A percentile compares a stretch with the other conserved stretches of the same genome.
phyloP scores from a whole-genome alignment of 1,140 invertebrate genomes.

The Telenomus remus region DNA sequence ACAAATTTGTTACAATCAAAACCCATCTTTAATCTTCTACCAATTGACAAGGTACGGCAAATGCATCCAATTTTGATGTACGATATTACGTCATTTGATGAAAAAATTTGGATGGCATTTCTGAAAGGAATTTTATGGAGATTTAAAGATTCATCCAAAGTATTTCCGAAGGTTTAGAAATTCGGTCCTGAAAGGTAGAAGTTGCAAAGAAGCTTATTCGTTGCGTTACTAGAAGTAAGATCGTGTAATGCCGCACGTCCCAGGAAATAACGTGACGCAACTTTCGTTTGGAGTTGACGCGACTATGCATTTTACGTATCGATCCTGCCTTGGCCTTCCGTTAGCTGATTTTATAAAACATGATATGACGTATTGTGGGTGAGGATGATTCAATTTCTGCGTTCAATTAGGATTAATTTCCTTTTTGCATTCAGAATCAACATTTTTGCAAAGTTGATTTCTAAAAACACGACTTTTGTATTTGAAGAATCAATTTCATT shows the following conservation, averaged over 20 bases:
- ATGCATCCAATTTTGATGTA: too few species aligned
- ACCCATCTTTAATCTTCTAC: too few species aligned
- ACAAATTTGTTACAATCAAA: not conserved
- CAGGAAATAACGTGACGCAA: conserved; percentile 51
- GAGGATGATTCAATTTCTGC: not conserved
- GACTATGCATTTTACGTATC: conserved; percentile 18
- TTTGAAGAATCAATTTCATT: too few species aligned
- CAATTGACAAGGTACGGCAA: too few species aligned
- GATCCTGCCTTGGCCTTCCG: conserved; percentile 30
- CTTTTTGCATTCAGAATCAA: too few species aligned
- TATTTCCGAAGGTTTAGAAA: not conserved
- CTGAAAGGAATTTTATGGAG: too few species aligned
- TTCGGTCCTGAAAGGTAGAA: not conserved
- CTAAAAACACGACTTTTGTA: too few species aligned
- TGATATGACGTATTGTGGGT: not conserved
- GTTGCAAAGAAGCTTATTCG: not conserved
- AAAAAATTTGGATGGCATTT: too few species aligned
- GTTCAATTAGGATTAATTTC: too few species aligned
- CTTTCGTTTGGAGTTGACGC: conserved; percentile 12
- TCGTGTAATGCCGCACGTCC: conserved; percentile 17
- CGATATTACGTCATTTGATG: too few species aligned
- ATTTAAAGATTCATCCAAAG: too few species aligned
- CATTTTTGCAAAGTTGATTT: too few species aligned
- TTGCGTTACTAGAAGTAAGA: conserved; percentile 19
- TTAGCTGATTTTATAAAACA: conserved; percentile 18